These are phyloP conservation scores for Eurytemora carolleeae DNA, from an alignment of 1,140 invertebrate genomes.

Conservation along the genomic window DNA sequence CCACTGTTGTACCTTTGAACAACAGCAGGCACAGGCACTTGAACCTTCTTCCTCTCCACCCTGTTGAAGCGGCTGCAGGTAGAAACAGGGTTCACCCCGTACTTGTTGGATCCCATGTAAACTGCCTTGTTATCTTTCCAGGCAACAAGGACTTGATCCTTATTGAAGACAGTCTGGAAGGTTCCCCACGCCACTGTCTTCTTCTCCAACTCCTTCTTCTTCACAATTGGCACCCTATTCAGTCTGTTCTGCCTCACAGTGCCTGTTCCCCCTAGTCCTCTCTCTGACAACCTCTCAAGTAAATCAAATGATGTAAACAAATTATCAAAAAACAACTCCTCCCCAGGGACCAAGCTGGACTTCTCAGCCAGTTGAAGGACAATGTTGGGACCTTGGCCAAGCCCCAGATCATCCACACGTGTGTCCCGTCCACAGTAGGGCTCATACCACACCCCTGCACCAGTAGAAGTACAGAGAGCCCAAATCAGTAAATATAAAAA, in stretches of 20 bases:
- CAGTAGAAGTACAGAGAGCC: neutral
- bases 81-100: neutral
- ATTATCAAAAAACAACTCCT: neutral
- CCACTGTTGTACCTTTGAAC: slow-evolving; percentile 11
- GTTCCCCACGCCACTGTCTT: neutral
- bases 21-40: neutral
- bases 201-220: neutral
- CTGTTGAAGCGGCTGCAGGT: neutral
- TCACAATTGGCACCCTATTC: neutral
- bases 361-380: neutral
- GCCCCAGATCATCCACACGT: neutral
- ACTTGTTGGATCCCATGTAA: neutral
- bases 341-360: neutral
- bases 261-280: neutral
- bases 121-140: slow-evolving; percentile 13
- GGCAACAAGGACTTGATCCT: neutral
- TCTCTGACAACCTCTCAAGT: neutral
- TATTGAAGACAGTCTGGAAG: neutral
- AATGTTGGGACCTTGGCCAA: neutral
- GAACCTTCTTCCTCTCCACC: neutral
- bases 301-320: neutral
- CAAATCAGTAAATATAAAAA: too few species aligned
- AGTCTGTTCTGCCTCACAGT: neutral
- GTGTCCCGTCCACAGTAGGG: neutral
- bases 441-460: neutral